Evolutionary conservation across 2,888 invertebrate genomes (phyloP).

Genomic region (Lapara coniferarum): DNA sequence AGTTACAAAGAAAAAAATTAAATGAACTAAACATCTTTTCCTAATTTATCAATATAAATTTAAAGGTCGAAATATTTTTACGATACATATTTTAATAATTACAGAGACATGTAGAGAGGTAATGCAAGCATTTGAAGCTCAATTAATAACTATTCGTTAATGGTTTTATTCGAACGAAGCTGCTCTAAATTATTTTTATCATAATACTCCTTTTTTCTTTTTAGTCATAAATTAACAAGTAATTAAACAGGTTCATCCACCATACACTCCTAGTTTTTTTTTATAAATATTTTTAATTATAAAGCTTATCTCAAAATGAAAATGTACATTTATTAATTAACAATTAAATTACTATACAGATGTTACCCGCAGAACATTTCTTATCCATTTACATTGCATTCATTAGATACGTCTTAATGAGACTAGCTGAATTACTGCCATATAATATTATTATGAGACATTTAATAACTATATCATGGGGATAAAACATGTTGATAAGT

Average conservation of each 20-base stretch:
- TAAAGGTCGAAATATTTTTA: not conserved
- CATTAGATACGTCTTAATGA: constrained; percentile 11
- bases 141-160: not conserved
- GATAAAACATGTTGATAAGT: constrained; percentile 8
- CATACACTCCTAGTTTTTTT: not conserved
- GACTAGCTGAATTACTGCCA: not conserved
- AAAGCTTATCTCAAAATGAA: constrained; percentile 3
- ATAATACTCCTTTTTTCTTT: not conserved
- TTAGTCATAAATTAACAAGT: not conserved
- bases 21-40: not conserved
- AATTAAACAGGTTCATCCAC: not conserved
- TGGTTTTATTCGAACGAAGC: not conserved
- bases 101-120: not conserved
- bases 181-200: not conserved
- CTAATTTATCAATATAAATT: not conserved
- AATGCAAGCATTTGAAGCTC: not conserved
- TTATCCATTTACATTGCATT: not conserved
- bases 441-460: not conserved
- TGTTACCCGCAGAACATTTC: not conserved
- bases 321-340: not conserved
- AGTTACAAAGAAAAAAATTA: not conserved
- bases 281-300: not conserved
- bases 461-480: constrained; percentile 3
- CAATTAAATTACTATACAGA: not conserved
- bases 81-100: not conserved